Base-by-base conservation (phyloP, 2,888 invertebrate species). In the Drosophila flavopinicola region DNA sequence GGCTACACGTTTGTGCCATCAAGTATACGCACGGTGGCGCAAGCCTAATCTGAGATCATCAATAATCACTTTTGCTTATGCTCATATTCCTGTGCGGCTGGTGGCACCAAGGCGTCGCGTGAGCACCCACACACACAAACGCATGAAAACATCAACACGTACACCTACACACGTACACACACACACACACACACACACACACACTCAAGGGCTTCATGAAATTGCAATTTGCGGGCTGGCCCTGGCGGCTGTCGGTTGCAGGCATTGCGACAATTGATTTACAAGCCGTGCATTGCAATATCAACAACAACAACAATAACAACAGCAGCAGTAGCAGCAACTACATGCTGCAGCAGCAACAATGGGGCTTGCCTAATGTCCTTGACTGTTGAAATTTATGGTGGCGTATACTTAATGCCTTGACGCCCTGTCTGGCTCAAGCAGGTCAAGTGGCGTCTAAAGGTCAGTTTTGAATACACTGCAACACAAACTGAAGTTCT, bases 191-290 rank as follows among this genome's bases (percentile, higher is more conserved):
- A 56, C 45, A 59, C 29, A 38, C 3, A 42, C 42, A 29, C 47
- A 47, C 33, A 33, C 37, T 32, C 52, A 42, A 20, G 25, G 32
- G 13, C 20, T 61, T 61, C 63, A 70, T 76, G 56, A 65, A 71
- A 71, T 52, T 47, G 75, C 79, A 83, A 71, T 77, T 80, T 69
- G 63, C 35, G 52, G 49, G 54, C 54, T 48, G 52, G 47, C 67
- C 67, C 70, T 64, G 70, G 69, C 35, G 56, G 53, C 60, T 79
- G 74, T 78, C 77, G 59, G 57, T 64, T 71, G 65, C 75, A 79
- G 72, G 75, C 75, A 63, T 57, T 73, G 84, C 82, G 85, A 73
- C 79, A 80, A 84, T 80, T 80, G 79, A 79, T 79, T 79, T 73
- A 80, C 72, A 75, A 66, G 58, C 51, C 66, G 33, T 80, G 60